Evolutionary conservation across 2,797 vertebrate species (phyloP).

Genomic region (Chaetophractus vellerosus): DNA sequence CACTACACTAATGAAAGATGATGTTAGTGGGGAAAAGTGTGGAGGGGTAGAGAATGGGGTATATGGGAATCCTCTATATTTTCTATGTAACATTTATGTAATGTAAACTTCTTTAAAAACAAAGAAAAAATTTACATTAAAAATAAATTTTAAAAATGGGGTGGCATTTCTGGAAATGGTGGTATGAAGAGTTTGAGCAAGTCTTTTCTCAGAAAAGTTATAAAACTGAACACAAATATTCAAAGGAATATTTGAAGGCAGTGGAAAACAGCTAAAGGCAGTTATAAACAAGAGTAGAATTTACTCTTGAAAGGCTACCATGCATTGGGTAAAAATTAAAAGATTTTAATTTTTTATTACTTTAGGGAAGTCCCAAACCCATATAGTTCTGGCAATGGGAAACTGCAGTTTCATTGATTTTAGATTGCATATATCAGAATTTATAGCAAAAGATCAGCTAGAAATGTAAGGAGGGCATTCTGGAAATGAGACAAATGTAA

Average conservation of each 20-base stretch:
- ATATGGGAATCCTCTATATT: too few species aligned
- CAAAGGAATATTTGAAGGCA: background rate
- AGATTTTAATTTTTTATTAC: background rate
- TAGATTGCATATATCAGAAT: background rate
- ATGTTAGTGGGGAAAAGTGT: too few species aligned
- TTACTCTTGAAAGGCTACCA: background rate
- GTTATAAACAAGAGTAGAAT: background rate
- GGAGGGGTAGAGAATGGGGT: too few species aligned
- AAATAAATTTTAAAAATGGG: background rate
- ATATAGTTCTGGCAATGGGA: background rate
- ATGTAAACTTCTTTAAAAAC: too few species aligned
- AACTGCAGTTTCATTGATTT: background rate
- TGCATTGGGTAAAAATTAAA: background rate
- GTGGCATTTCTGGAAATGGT: background rate
- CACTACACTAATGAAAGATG: too few species aligned
- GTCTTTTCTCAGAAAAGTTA: background rate
- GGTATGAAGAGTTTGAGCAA: background rate
- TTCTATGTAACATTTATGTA: too few species aligned
- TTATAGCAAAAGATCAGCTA: background rate
- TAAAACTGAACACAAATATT: background rate
- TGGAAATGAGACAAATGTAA: background rate
- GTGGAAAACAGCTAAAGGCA: background rate
- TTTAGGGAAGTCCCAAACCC: background rate
- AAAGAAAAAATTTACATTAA: too few species aligned
- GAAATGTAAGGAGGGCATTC: background rate